Evolutionary conservation across 2,797 vertebrate genomes (phyloP).

Genomic region (Argyrosomus regius): DNA sequence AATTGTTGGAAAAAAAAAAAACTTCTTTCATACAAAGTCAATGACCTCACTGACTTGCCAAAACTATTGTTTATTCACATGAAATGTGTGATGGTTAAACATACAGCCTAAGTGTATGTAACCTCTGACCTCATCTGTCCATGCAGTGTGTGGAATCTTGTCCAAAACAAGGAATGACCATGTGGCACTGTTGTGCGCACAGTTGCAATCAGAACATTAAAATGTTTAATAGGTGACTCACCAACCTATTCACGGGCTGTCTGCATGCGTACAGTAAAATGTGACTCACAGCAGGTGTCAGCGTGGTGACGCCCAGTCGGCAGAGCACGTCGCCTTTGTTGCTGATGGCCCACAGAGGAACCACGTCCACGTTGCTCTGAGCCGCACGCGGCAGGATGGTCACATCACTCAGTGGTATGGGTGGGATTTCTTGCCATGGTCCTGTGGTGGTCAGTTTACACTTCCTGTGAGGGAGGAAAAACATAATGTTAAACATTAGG

Average conservation of each 20-base stretch:
- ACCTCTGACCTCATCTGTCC: no score
- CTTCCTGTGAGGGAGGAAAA: conserved; percentile 84
- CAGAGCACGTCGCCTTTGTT: conserved; percentile 98
- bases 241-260: conserved; percentile 1
- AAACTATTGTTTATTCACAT: no score
- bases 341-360: conserved; percentile 96
- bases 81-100: no score
- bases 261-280: background rate
- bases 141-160: no score
- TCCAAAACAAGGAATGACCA: background rate
- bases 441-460: conserved; percentile 95
- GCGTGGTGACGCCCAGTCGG: conserved; percentile 90
- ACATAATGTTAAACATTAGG: background rate
- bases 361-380: conserved; percentile 77
- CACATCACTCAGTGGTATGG: conserved; percentile 91
- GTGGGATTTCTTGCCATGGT: conserved; percentile 96
- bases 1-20: no score
- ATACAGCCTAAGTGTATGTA: no score
- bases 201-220: background rate
- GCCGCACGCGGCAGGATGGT: conserved; percentile 89
- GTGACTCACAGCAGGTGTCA: conserved; percentile 91
- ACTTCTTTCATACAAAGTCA: no score
- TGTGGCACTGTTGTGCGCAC: background rate
- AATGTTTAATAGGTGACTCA: background rate
- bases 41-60: no score